A percentile compares a stretch with the other conserved stretches of the same genome.
These are phyloP conservation scores for Thecophora atra DNA, from an alignment of 2,888 invertebrate genomes.

Conservation along the genomic window DNA sequence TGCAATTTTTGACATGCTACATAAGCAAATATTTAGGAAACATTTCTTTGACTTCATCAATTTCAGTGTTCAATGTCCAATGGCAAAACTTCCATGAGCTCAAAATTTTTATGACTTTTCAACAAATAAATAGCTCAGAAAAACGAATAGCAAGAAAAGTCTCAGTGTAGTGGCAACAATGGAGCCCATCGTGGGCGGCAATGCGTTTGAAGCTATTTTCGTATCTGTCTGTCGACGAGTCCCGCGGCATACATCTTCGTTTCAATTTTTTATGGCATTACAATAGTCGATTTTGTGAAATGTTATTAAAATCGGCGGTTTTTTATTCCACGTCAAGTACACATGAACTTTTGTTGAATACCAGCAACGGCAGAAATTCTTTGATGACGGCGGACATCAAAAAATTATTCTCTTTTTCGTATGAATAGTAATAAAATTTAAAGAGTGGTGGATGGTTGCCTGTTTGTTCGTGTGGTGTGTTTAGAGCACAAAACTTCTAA, in stretches of 20 bases:
- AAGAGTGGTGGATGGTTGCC: not conserved
- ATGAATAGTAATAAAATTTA: not conserved
- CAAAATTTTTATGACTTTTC: not conserved
- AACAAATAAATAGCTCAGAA: not conserved
- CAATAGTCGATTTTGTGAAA: not conserved
- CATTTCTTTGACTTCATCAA: not conserved
- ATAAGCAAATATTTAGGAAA: not conserved
- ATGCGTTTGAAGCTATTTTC: not conserved
- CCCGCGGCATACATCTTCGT: not conserved
- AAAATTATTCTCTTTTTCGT: not conserved
- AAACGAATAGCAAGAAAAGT: not conserved
- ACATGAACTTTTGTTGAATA: not conserved
- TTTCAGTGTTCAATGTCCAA: not conserved
- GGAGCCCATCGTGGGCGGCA: conserved; percentile 3
- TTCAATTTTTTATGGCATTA: not conserved
- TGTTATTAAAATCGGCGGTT: conserved; percentile 6
- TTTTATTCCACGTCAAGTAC: not conserved
- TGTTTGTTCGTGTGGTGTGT: too few relatives aligned
- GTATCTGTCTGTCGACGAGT: not conserved
- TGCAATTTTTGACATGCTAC: not conserved
- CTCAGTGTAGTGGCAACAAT: not conserved
- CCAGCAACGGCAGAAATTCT: not conserved
- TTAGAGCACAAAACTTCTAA: too few relatives aligned
- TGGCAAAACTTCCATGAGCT: not conserved
- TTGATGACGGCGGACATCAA: too few relatives aligned